Evolutionary conservation across 2,113 vertebrate species (phyloP), one percentile per base, ranked within the genome.

Genomic region (Thryonomys swinderianus): DNA sequence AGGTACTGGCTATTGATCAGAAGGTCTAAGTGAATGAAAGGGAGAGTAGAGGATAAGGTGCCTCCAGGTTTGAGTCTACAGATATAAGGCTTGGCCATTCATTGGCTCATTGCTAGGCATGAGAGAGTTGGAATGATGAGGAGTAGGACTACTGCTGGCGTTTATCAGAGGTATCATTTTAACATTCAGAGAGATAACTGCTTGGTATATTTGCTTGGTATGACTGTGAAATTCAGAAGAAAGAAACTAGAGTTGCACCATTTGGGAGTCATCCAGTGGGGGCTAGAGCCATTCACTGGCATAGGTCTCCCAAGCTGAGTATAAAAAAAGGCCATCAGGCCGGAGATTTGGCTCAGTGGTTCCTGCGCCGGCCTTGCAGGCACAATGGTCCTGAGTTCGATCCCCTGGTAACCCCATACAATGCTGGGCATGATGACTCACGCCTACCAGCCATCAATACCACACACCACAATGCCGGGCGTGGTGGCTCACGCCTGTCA

Each of bases 91-190:
- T 16, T 20, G 55, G n/a, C 13, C 51, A 76, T 25, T 93, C 62
- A n/a, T 2, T 62, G 80, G 11, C 51, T 92, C 69, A 87, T 0
- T 45, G 51, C 59, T 40, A 69, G 30, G 8, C 42, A 8, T 13
- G 10, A 18, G n/a, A 82, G n/a, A 6, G 42, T n/a, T 0, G 42
- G 12, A 66, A 55, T 2, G 23, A 13, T 8, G 1, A 7, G 7
- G 21, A 27, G 7, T 5, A 3, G 42, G 51, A 64, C 55, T 8
- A 32, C 16, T 71, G 37, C 25, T 57, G 59, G 7, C 57, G 32
- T 84, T 73, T 67, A 51, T 32, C 9, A 45, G 66, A 45, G 9
- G 55, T 45, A 42, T 23, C 34, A 48, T 59, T 3, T 30, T 42
- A 87, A 48, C 8, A 6, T n/a, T 16, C 8, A 79, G 34, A n/a